phyloP scores from a whole-genome alignment of 2,888 invertebrate genomes.

The Drosophila greeni region DNA sequence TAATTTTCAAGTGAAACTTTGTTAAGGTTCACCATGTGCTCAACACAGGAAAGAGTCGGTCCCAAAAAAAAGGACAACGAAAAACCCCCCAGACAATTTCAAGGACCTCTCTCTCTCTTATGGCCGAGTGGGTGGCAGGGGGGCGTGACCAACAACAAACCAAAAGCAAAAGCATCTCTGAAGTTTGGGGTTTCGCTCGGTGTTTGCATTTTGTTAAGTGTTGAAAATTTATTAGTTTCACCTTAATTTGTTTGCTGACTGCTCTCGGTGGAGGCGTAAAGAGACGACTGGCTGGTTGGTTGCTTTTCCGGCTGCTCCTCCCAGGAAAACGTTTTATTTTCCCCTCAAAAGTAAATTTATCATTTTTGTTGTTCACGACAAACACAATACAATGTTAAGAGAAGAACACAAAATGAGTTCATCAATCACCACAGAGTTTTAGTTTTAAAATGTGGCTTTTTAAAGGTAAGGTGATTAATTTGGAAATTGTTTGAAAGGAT shows the following conservation, averaged over 20 bases:
- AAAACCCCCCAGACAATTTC: constrained; percentile 52
- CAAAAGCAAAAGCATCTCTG: constrained; percentile 7
- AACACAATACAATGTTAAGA: constrained; percentile 4
- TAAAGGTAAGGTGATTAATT: not conserved
- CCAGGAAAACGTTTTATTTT: constrained; percentile 19
- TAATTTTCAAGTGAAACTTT: constrained; percentile 68
- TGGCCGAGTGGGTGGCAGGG: not conserved
- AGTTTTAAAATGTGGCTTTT: not conserved
- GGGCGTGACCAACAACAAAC: constrained; percentile 25
- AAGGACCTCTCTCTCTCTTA: constrained; percentile 43
- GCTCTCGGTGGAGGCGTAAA: constrained; percentile 10
- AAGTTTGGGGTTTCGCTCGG: constrained; percentile 35
- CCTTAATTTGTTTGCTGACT: constrained; percentile 40
- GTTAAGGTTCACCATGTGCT: constrained; percentile 62
- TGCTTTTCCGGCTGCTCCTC: not conserved
- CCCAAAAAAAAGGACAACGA: constrained; percentile 25
- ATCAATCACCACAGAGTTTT: not conserved
- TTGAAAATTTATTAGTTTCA: constrained; percentile 43
- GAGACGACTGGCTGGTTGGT: not conserved
- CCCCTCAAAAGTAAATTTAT: constrained; percentile 8
- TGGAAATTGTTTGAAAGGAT: not conserved
- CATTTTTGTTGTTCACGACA: constrained; percentile 14
- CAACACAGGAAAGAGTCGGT: constrained; percentile 20
- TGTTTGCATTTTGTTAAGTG: constrained; percentile 49
- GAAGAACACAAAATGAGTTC: constrained; percentile 4